Evolutionary conservation across 2,113 vertebrate species (phyloP).

Genomic region (Anas platyrhynchos): DNA sequence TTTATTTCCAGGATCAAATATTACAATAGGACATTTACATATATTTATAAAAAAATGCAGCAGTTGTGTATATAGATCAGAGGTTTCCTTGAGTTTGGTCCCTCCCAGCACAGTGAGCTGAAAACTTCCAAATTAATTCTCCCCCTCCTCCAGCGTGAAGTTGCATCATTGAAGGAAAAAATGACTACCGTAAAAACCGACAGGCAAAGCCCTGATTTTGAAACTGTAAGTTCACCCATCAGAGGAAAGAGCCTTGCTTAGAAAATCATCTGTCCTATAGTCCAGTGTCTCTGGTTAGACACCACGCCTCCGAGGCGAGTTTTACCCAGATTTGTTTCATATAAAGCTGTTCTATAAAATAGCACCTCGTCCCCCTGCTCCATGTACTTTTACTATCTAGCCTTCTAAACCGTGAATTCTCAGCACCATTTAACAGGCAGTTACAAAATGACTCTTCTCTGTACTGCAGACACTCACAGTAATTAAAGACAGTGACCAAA

Average conservation of each 20-base stretch:
- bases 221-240: slow-evolving; percentile 40
- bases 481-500: background rate
- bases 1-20: slow-evolving; percentile 87
- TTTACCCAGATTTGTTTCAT: background rate
- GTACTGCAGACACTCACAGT: background rate
- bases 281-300: background rate
- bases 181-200: slow-evolving; percentile 39
- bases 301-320: background rate
- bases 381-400: background rate
- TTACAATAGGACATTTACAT: slow-evolving; percentile 87
- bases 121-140: slow-evolving; percentile 65
- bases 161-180: slow-evolving; percentile 63
- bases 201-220: slow-evolving; percentile 57
- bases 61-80: slow-evolving; percentile 83
- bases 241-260: slow-evolving; percentile 22
- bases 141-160: slow-evolving; percentile 52
- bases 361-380: slow-evolving; percentile 16
- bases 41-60: slow-evolving; percentile 88
- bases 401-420: background rate
- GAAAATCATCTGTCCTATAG: background rate
- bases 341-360: slow-evolving; percentile 7
- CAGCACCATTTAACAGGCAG: background rate
- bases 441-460: background rate
- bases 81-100: slow-evolving; percentile 85
- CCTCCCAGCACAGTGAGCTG: slow-evolving; percentile 81